Conservation (phyloP, 2,797 vertebrate species). For the Mormyrops boulengeri region DNA sequence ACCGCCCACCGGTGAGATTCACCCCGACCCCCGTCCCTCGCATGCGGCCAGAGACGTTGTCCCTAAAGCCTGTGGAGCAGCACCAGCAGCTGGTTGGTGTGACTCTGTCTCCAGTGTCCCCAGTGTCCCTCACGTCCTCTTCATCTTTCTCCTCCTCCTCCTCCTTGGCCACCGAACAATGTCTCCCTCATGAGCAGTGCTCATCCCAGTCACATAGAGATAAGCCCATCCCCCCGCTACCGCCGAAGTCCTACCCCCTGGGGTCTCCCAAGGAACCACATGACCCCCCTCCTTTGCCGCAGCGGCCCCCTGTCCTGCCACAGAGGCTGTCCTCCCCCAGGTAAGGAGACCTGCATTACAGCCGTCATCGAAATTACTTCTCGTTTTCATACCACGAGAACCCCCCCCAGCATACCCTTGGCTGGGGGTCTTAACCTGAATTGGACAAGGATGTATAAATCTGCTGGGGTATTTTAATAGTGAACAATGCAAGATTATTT, state of each 20-base stretch:
- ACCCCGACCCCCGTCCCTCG: constrained; percentile 27
- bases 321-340: constrained; percentile 30
- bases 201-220: constrained; percentile 31
- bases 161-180: background rate
- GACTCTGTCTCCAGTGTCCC: constrained; percentile 30
- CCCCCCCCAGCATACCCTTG: background rate
- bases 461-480: background rate
- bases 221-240: constrained; percentile 61
- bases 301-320: constrained; percentile 42
- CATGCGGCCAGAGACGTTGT: constrained; percentile 40
- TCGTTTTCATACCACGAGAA: background rate
- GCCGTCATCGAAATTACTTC: background rate
- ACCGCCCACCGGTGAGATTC: constrained; percentile 71
- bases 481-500: background rate
- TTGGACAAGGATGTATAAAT: background rate
- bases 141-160: constrained; percentile 1
- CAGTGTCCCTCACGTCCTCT: constrained; percentile 1
- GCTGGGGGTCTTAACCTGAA: background rate
- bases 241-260: constrained; percentile 62
- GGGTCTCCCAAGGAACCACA: constrained; percentile 41
- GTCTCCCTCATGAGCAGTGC: constrained; percentile 35
- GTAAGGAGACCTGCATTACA: constrained; percentile 39
- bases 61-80: constrained; percentile 19
- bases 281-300: constrained; percentile 43
- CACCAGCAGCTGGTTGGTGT: constrained; percentile 21